These are phyloP conservation scores for Arenicola marina DNA, from an alignment of 2,888 invertebrate species.

Conservation along the genomic window DNA sequence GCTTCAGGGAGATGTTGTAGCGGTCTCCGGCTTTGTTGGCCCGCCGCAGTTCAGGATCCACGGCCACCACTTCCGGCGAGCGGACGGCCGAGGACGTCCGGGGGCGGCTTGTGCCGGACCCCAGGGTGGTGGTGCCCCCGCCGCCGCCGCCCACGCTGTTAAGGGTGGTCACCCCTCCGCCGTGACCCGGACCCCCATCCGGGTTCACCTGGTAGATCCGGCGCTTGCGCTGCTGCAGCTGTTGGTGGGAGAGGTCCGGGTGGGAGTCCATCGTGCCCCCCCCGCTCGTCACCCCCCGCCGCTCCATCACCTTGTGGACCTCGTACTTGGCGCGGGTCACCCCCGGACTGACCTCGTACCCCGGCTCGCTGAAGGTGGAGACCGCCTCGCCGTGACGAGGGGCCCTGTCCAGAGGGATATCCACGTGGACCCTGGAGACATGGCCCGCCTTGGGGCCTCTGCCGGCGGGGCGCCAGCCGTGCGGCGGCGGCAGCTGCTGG, in stretches of 20 bases:
- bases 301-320: slow-evolving; percentile 12
- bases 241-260: slow-evolving; percentile 16
- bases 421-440: not conserved
- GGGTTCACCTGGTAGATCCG: slow-evolving; percentile 1
- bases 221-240: not conserved
- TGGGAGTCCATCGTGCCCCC: slow-evolving; percentile 4
- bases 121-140: too few relatives aligned
- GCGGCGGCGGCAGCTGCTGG: not conserved
- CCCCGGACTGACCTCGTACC: not conserved
- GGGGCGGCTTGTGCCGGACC: too few relatives aligned
- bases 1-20: slow-evolving; percentile 28
- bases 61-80: slow-evolving; percentile 10
- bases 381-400: too few relatives aligned
- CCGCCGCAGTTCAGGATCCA: slow-evolving; percentile 27
- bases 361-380: not conserved
- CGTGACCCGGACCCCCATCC: not conserved
- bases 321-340: too few relatives aligned
- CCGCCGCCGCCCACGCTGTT: slow-evolving; percentile 4
- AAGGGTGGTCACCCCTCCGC: not conserved
- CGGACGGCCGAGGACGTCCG: not conserved
- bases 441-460: too few relatives aligned
- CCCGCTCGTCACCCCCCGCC: not conserved
- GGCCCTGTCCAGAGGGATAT: not conserved
- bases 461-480: too few relatives aligned
- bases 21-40: slow-evolving; percentile 21